Conservation (phyloP, 1,140 invertebrate species). For the Trachymyrmex cornetzi region DNA sequence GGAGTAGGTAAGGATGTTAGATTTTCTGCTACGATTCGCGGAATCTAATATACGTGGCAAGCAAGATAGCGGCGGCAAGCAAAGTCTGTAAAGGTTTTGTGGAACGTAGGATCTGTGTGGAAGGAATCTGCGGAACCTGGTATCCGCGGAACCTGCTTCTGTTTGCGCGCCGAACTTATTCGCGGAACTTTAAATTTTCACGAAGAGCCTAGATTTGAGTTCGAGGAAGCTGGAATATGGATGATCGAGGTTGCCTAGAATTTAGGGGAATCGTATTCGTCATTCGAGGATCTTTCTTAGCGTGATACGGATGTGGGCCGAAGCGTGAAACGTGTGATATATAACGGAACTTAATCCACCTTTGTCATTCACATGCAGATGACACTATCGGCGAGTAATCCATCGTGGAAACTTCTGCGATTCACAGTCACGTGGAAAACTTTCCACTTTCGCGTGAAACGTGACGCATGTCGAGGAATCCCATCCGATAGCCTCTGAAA, state of each 20-base stretch:
- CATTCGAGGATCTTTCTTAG: not conserved
- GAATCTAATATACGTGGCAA: constrained; percentile 51
- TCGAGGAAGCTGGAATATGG: constrained; percentile 11
- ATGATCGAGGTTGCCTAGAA: constrained; percentile 5
- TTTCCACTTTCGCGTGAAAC: constrained; percentile 49
- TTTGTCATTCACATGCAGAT: constrained; percentile 56
- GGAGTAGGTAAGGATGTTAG: constrained; percentile 1
- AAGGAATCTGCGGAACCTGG: constrained; percentile 33
- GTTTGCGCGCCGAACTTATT: constrained; percentile 37
- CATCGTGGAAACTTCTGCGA: constrained; percentile 46
- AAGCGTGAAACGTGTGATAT: constrained; percentile 47
- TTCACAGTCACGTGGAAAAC: constrained; percentile 54
- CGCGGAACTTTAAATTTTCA: constrained; percentile 38
- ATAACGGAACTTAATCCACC: constrained; percentile 30
- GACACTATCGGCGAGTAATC: constrained; percentile 59
- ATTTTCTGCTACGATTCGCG: constrained; percentile 29
- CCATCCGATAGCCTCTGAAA: not conserved
- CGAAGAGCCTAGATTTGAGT: constrained; percentile 27
- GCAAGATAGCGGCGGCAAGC: constrained; percentile 3
- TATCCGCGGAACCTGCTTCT: not conserved
- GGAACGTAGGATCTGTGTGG: constrained; percentile 5
- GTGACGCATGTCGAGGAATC: constrained; percentile 38
- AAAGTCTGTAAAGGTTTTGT: constrained; percentile 36
- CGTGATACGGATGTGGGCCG: not conserved
- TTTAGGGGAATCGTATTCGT: constrained; percentile 22